These are phyloP conservation scores for Lerista edwardsae DNA, from an alignment of 2,797 vertebrate genomes.

Conservation along the genomic window DNA sequence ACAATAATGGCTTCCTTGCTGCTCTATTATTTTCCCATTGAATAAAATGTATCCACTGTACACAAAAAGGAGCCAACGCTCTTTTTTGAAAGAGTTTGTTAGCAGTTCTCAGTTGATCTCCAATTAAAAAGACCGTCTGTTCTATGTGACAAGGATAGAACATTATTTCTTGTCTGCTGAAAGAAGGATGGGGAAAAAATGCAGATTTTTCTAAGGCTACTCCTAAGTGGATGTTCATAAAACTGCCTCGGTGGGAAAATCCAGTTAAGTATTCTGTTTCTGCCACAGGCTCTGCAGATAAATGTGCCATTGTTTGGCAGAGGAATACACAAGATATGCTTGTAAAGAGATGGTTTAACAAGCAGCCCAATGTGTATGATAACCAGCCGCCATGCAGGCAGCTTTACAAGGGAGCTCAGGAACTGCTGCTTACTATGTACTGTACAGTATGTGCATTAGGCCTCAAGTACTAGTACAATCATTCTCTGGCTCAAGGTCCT, in stretches of 20 bases:
- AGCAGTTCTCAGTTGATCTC: background rate
- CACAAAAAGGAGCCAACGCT: background rate
- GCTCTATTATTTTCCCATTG: slow-evolving; percentile 8
- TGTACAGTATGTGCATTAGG: background rate
- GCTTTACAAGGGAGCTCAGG: background rate
- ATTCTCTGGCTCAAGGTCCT: background rate
- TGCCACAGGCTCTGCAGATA: background rate
- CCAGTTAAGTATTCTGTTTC: background rate
- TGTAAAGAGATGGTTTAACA: background rate
- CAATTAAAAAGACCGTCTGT: slow-evolving; percentile 9
- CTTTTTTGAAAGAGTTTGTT: background rate
- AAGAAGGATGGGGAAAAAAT: background rate
- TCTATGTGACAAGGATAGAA: slow-evolving; percentile 5
- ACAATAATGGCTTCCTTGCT: background rate
- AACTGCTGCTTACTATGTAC: background rate
- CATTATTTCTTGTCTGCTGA: background rate
- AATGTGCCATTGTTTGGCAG: background rate
- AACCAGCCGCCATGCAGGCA: background rate
- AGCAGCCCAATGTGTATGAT: background rate
- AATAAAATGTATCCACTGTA: background rate
- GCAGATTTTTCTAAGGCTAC: background rate
- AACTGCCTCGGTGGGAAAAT: background rate
- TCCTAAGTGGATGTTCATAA: background rate
- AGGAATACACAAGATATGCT: background rate
- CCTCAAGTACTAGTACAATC: background rate